Evolutionary conservation across 2,797 vertebrate genomes (phyloP).

Genomic region (Scyliorhinus canicula): DNA sequence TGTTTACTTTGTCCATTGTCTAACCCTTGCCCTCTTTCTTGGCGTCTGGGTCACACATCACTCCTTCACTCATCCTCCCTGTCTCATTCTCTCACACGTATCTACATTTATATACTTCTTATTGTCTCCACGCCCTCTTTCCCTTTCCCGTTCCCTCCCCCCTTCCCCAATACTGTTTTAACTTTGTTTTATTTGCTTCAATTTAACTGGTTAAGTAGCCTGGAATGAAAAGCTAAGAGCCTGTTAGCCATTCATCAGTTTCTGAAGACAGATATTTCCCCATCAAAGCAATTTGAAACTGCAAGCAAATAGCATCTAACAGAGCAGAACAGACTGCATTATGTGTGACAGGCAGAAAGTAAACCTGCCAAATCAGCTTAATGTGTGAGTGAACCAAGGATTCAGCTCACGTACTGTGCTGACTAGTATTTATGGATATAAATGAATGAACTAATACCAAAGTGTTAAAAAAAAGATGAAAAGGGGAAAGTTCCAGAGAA

Average conservation of each 20-base stretch:
- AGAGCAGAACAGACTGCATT: constrained; percentile 12
- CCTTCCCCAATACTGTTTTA: neutral
- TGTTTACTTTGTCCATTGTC: constrained; percentile 3
- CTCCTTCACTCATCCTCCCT: neutral
- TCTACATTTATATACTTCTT: neutral
- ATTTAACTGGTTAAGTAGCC: constrained; percentile 21
- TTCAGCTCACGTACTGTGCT: neutral
- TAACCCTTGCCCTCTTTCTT: constrained; percentile 11
- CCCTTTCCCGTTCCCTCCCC: neutral
- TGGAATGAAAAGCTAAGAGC: constrained; percentile 26
- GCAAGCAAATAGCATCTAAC: constrained; percentile 21
- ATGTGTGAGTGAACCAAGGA: neutral
- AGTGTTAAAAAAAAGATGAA: neutral
- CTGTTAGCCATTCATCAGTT: constrained; percentile 3
- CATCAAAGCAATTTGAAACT: constrained; percentile 22
- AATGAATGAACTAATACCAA: neutral
- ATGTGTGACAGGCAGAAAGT: constrained; percentile 15
- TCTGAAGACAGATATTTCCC: constrained; percentile 17
- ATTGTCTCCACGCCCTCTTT: neutral
- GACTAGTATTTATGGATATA: neutral
- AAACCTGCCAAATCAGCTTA: constrained; percentile 28
- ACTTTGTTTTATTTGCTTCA: constrained; percentile 17
- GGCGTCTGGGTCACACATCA: neutral
- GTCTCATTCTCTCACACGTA: neutral
- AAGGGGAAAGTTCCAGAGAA: neutral